Conservation (phyloP, 2,113 vertebrate species). For the Pungitius pungitius region DNA sequence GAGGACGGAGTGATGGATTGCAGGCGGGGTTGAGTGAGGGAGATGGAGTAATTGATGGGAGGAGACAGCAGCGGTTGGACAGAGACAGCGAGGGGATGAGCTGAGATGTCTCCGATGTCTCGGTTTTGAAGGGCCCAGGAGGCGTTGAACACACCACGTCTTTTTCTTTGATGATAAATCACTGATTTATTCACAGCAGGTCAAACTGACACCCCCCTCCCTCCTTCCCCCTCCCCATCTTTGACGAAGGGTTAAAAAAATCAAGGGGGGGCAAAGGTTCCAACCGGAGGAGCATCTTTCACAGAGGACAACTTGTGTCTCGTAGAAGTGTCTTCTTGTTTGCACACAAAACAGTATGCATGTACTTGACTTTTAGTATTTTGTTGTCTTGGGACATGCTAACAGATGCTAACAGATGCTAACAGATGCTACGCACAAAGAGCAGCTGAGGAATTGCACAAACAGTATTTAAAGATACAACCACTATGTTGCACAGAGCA, state of each 20-base stretch:
- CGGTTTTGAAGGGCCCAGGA: constrained; percentile 24
- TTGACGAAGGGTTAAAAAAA: constrained; percentile 72
- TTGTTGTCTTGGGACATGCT: not conserved
- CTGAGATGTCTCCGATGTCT: constrained; percentile 5
- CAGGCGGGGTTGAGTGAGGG: constrained; percentile 25
- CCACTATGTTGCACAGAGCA: too few relatives aligned
- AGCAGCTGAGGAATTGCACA: not conserved
- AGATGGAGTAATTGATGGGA: constrained; percentile 59
- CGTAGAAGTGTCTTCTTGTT: not conserved
- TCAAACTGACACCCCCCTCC: constrained; percentile 47
- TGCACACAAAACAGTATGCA: not conserved
- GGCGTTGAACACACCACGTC: constrained; percentile 8
- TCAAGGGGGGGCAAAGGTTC: constrained; percentile 62
- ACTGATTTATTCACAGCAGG: constrained; percentile 48
- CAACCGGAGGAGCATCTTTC: constrained; percentile 61
- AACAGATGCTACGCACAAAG: not conserved
- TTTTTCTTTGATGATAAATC: constrained; percentile 53
- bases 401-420: not conserved
- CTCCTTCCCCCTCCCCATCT: constrained; percentile 48
- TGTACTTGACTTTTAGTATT: not conserved
- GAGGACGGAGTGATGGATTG: constrained; percentile 63
- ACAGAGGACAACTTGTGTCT: constrained; percentile 11
- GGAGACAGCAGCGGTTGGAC: constrained; percentile 35
- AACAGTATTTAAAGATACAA: too few relatives aligned
- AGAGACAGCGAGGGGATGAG: constrained; percentile 20